Base-by-base conservation (phyloP, 2,113 vertebrate species). In the Misgurnus mizolepis region DNA sequence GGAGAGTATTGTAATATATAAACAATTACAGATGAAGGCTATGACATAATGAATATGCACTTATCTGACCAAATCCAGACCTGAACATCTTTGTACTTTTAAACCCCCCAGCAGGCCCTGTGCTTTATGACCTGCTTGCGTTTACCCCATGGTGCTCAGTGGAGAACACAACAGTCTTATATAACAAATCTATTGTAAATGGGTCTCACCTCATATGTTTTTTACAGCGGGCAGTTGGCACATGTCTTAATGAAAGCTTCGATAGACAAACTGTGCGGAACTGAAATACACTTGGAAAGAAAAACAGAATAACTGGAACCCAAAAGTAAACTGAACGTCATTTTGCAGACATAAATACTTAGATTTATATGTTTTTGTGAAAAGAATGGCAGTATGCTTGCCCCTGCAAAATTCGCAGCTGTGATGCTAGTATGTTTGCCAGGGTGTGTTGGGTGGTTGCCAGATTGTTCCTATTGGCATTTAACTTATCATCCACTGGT, bases 121-220 rank as follows among this genome's bases (percentile, higher is more conserved):
- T 60, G n/a, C 55, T 14, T 22, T 18, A 7, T 39, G 43, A 76
- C 69, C 18, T 80, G 53, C 66, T 27, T 67, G 34, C 27, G 70
- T 27, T 78, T 53, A 53, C 15, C 64, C 39, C 8, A 5, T 74
- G 61, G 22, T 9, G 56, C 67, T 61, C 11, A 61, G 5, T 6
- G 60, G 81, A 85, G 56, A 87, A 87, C 80, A 87, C 85, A 88
- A 47, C 76, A 60, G 27, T 67, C 58, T 83, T 82, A 11, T 77
- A 71, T 83, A 86, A 89, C 70, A 83, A 62, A 70, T 34, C 58
- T 18, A 61, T 71, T 43, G 17, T 5, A 58, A 58, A 43, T 27
- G 10, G 3, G 50, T 53, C 14, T 53, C 12, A 53, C 50, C 11
- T 53, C 50, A 15, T 45, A 22, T 61, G 56, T 74, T 74, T 7